A percentile compares a stretch with the other conserved stretches of the same genome.
These are phyloP conservation scores for Channallabes apus DNA, from an alignment of 2,797 vertebrate species.

Conservation along the genomic window DNA sequence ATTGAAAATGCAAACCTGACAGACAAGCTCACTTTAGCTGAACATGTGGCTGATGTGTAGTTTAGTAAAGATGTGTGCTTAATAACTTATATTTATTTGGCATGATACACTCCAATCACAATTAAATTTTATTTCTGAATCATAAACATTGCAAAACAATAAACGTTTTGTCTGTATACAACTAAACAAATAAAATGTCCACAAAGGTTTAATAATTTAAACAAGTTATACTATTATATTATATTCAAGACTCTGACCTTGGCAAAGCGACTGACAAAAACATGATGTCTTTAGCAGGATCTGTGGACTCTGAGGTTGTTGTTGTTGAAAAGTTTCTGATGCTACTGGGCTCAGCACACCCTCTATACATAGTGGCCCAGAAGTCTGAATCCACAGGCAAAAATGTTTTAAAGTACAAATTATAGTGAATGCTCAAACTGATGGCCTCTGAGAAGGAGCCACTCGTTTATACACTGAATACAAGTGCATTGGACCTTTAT, in stretches of 20 bases:
- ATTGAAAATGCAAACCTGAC: not conserved
- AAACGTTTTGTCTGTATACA: not conserved
- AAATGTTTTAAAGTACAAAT: no score
- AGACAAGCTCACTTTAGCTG: not conserved
- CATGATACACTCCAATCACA: not conserved
- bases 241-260: not conserved
- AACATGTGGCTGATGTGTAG: not conserved
- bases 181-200: not conserved
- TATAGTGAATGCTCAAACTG: no score
- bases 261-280: not conserved
- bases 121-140: not conserved
- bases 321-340: not conserved
- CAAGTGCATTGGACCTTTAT: no score
- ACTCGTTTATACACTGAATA: no score
- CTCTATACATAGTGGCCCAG: not conserved
- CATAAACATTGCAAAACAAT: not conserved
- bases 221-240: not conserved
- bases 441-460: no score
- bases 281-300: not conserved
- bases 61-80: not conserved
- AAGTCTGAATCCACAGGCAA: no score
- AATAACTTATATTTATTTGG: not conserved
- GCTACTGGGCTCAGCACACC: not conserved
- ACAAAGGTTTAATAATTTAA: not conserved
- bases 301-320: not conserved